These are phyloP conservation scores for Pseudolaguvia tuberculata DNA, from an alignment of 2,113 vertebrate genomes.

Conservation along the genomic window DNA sequence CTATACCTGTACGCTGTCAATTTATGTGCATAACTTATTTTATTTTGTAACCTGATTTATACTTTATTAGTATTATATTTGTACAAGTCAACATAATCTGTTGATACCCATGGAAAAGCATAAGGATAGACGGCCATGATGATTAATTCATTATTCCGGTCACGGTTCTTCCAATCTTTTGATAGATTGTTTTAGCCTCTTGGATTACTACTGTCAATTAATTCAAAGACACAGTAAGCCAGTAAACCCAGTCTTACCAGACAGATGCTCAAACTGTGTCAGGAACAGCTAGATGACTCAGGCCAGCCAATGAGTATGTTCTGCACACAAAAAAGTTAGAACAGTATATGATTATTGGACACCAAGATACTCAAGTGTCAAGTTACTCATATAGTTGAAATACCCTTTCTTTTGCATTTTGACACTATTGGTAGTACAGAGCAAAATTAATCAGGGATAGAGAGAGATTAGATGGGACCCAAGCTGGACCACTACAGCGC, in stretches of 20 bases:
- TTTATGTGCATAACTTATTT: neutral
- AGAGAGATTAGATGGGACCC: too few species aligned
- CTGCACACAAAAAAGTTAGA: conserved; percentile 46
- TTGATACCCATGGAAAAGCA: neutral
- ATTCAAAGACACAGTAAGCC: neutral
- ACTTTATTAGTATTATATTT: neutral
- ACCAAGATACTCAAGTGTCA: too few species aligned
- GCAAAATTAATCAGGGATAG: too few species aligned
- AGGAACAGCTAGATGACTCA: conserved; percentile 35
- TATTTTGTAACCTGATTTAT: neutral
- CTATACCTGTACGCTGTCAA: neutral
- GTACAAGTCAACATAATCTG: neutral
- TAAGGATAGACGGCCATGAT: neutral
- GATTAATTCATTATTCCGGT: neutral
- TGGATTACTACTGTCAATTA: neutral
- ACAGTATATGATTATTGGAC: neutral
- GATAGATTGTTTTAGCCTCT: neutral
- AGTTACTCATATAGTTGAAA: too few species aligned
- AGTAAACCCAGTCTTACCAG: conserved; percentile 50
- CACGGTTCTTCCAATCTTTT: neutral
- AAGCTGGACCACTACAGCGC: too few species aligned
- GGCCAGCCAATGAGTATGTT: conserved; percentile 38
- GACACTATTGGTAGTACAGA: too few species aligned
- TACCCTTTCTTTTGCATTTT: too few species aligned
- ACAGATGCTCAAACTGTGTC: conserved; percentile 39